Conservation (phyloP, 2,888 invertebrate species). For the Drosophila heteroneura region DNA sequence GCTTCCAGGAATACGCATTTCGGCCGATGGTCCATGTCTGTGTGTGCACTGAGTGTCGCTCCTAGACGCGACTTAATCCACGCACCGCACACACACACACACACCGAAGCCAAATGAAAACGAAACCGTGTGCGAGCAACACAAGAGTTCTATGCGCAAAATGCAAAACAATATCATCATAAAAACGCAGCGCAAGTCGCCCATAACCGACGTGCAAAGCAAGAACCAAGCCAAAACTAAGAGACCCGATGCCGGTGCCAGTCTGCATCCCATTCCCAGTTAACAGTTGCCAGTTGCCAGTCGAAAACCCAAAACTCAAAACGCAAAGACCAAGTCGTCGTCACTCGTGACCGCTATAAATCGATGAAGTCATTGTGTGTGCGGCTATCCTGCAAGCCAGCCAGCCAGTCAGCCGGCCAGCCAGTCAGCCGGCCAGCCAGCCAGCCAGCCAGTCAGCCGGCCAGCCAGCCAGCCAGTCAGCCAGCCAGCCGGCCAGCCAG, state of each 20-base stretch:
- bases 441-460: not conserved
- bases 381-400: slow-evolving; percentile 40
- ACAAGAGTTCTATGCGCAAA: slow-evolving; percentile 45
- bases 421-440: not conserved
- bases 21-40: not conserved
- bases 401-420: not conserved
- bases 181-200: slow-evolving; percentile 66
- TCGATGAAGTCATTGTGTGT: slow-evolving; percentile 80
- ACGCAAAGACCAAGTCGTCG: slow-evolving; percentile 38
- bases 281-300: slow-evolving; percentile 5
- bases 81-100: slow-evolving; percentile 35
- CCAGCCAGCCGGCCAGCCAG: not conserved
- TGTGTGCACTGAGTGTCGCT: slow-evolving; percentile 11
- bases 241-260: not conserved
- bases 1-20: slow-evolving; percentile 65
- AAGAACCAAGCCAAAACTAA: slow-evolving; percentile 21
- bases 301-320: slow-evolving; percentile 13
- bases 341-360: slow-evolving; percentile 79
- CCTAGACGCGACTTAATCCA: slow-evolving; percentile 72
- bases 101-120: slow-evolving; percentile 31
- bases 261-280: slow-evolving; percentile 2
- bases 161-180: slow-evolving; percentile 78
- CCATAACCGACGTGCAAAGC: slow-evolving; percentile 51
- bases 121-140: slow-evolving; percentile 31
- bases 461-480: too few relatives aligned